Evolutionary conservation across 2,113 vertebrate genomes (phyloP), one percentile per base, ranked within the genome.

Genomic region (Takifugu flavidus): DNA sequence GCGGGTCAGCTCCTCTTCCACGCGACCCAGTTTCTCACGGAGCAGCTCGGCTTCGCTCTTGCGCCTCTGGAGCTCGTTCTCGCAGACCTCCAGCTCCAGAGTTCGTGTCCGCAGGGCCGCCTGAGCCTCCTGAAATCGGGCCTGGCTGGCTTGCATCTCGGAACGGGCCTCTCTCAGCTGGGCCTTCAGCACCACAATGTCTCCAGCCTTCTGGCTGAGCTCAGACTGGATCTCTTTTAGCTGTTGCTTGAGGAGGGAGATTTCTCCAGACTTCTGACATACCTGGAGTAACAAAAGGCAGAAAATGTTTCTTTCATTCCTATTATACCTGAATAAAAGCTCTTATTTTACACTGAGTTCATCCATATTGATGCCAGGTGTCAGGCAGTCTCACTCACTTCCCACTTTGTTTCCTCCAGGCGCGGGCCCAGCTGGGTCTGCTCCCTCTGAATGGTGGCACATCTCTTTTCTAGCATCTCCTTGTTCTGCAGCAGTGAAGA

Each of bases 321-420:
- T 13, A 6, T 13, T 45, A 13, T 45, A 20, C 4, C 29, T 31
- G 4, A 31, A 31, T 2, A 6, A 31, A 31, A 31, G 29, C 29
- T 31, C 29, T 4, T 31, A 3, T 34, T 39, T 39, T 39, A 31
- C 29, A 31, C 29, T 4, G 29, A 39, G 2, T 39, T 6, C 34
- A 39, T 39, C 34, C 34, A 11, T 1, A 39, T 8, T 39, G 11
- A 39, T 3, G 34, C 34, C 34, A 39, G 34, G 34, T 39, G 34
- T 39, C 50, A 25, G 42, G 13, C 15, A 28, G n/a, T 34, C 50
- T 56, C 6, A 26, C 87, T 59, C 72, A 98, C 97, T 94, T 98
- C 97, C 97, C 97, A 98, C 78, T 98, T 96, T 67, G 97, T 98
- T 88, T 99, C 97, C 82, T 99, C 97, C 12, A 99, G 91, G 14